Evolutionary conservation across 2,888 invertebrate species (phyloP).

Genomic region (Furcula furcula): DNA sequence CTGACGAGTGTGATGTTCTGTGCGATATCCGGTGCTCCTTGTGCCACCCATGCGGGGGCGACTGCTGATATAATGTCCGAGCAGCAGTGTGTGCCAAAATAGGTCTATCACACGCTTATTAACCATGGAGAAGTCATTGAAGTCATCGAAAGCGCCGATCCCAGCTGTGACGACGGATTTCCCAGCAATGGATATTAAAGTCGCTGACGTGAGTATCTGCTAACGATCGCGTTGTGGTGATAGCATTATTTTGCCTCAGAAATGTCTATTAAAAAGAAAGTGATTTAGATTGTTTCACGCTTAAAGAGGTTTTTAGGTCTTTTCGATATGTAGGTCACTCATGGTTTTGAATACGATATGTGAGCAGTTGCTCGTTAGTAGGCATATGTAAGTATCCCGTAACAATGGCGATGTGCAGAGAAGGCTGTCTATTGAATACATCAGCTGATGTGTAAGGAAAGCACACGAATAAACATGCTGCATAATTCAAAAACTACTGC

Average conservation of each 20-base stretch:
- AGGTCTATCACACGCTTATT: conserved; percentile 27
- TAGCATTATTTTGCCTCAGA: background rate
- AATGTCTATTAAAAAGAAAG: conserved; percentile 4
- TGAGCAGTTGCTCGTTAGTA: conserved; percentile 3
- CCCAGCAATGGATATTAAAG: conserved; percentile 57
- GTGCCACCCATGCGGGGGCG: conserved; percentile 42
- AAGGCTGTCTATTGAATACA: conserved; percentile 5
- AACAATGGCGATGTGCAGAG: conserved; percentile 15
- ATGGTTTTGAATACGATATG: conserved; percentile 6
- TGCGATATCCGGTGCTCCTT: conserved; percentile 40
- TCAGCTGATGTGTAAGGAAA: no score
- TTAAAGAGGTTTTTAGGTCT: conserved; percentile 8
- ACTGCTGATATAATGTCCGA: conserved; percentile 42
- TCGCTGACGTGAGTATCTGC: conserved; percentile 60
- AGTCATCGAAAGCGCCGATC: conserved; percentile 43
- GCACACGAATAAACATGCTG: no score
- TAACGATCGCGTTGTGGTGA: conserved; percentile 2
- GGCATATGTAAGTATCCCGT: conserved; percentile 6
- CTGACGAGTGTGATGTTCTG: conserved; percentile 50
- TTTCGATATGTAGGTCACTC: conserved; percentile 25
- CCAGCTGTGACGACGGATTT: conserved; percentile 53
- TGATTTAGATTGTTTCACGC: background rate
- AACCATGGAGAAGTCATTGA: conserved; percentile 48
- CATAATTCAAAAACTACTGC: no score
- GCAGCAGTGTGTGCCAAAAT: conserved; percentile 40